Evolutionary conservation across 2,113 vertebrate genomes (phyloP).

Genomic region (Globicephala melas): DNA sequence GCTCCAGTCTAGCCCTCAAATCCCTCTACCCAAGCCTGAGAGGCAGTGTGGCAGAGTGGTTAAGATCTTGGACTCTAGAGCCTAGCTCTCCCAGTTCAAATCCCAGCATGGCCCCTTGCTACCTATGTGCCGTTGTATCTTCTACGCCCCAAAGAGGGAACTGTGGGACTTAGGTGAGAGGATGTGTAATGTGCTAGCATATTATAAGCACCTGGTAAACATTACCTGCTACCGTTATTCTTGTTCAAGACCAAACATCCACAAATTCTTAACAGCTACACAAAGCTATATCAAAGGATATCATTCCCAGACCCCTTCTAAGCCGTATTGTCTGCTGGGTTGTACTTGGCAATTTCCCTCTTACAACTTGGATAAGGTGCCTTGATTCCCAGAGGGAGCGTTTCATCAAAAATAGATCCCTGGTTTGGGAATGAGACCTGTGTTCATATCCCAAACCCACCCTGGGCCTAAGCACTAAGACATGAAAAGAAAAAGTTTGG

Average conservation of each 20-base stretch:
- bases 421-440: background rate
- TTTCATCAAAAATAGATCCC: background rate
- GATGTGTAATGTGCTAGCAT: no score
- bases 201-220: background rate
- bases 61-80: background rate
- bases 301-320: background rate
- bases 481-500: background rate
- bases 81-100: background rate
- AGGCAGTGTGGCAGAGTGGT: background rate
- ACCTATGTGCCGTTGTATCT: background rate
- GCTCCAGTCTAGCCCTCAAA: background rate
- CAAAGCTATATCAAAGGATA: background rate
- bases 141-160: no score
- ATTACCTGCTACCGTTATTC: background rate
- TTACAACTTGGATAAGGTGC: background rate
- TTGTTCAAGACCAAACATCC: background rate
- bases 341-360: background rate
- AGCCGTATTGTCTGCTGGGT: background rate
- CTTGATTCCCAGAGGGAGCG: background rate
- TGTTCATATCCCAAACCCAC: background rate
- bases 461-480: background rate
- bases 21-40: background rate
- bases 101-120: background rate
- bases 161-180: background rate
- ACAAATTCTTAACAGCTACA: background rate